Base-by-base conservation (phyloP, 1,140 invertebrate genomes). In the Sycophila sp. region DNA sequence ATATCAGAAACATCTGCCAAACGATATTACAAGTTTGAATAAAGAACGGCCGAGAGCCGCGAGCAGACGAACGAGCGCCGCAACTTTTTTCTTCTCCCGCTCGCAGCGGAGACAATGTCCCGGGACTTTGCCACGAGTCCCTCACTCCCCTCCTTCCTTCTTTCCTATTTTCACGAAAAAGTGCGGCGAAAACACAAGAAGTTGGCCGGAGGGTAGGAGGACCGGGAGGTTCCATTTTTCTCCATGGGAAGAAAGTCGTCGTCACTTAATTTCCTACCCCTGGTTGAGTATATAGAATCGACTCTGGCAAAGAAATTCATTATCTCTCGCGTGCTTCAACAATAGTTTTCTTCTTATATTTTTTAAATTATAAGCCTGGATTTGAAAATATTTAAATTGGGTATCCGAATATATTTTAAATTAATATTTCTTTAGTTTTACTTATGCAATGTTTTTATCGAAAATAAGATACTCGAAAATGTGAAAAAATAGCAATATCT, bases 11-110 rank as follows among this genome's bases (percentile, higher is more conserved):
- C 83, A 86, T 86, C 85, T 85, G 83, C 83, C 85, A 85, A 86
- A 86, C 80, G 83, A 85, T 86, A 85, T 86, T 86, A 86, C 83
- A 86, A 86, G 81, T 86, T 86, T 85, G 84, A 85, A 85, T 85
- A 85, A 85, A 85, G 83, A 85, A 85, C 78, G 78, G 74, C 77
- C 36, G 51, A 13, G 13, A 6, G 30, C 38, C 22, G 38, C 30
- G 7, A 1, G 26, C 38, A 34, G 53, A 58, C 62, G 47, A 65
- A 45, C 55, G 65, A 58, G 32, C 17, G 8, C 7, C 0, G 34
- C 49, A 71, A 71, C 62, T 71, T 71, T 71, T 64, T 69, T 76
- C 73, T 76, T 74, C 73, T 72, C 70, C 69, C 65, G 59, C 55
- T 36, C 67, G 56, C 74, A 13, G 63, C 45, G 24, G 51, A 70